Conservation (phyloP, 2,113 vertebrate genomes). For the Plectropomus leopardus region DNA sequence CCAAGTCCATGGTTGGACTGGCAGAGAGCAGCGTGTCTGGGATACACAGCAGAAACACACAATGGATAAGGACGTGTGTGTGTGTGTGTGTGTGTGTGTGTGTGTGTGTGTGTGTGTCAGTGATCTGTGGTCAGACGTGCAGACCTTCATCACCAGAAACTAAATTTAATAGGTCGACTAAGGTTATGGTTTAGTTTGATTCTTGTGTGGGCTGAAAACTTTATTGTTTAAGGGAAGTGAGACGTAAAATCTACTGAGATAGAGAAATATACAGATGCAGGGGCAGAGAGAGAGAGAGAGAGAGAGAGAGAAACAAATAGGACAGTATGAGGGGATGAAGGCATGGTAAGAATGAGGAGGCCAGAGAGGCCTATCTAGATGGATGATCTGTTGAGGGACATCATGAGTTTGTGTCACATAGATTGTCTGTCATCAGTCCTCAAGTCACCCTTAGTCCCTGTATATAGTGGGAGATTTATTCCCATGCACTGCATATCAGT, state of each 20-base stretch:
- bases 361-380: conserved; percentile 8
- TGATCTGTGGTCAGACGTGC: conserved; percentile 35
- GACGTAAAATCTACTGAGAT: conserved; percentile 18
- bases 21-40: conserved; percentile 18
- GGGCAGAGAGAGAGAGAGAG: background rate
- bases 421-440: conserved; percentile 18
- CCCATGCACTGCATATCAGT: background rate
- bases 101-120: conserved; percentile 18
- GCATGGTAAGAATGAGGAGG: conserved; percentile 10
- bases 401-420: conserved; percentile 3
- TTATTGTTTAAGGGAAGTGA: conserved; percentile 30
- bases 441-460: background rate
- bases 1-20: conserved; percentile 49
- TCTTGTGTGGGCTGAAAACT: conserved; percentile 20
- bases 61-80: background rate
- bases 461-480: conserved; percentile 6
- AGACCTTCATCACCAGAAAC: conserved; percentile 30
- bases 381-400: conserved; percentile 29
- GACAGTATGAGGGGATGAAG: background rate
- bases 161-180: conserved; percentile 48
- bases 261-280: background rate
- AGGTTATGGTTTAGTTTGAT: conserved; percentile 32
- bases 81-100: too few relatives aligned
- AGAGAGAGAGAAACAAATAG: conserved; percentile 5
- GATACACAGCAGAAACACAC: background rate